Evolutionary conservation across 2,797 vertebrate genomes (phyloP).

Genomic region (Muscicapa striata): DNA sequence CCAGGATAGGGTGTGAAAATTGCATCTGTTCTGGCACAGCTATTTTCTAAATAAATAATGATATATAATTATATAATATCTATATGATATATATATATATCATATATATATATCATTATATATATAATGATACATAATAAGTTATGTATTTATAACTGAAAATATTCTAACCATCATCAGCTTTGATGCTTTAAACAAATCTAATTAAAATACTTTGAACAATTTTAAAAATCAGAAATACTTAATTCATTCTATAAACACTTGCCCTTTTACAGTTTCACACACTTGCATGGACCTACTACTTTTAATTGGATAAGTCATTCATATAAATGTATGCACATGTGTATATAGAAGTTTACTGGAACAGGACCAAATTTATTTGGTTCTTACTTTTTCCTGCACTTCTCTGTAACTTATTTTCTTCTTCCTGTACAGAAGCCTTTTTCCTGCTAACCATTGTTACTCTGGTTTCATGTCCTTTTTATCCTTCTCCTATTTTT

Average conservation of each 20-base stretch:
- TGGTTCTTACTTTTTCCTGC: neutral
- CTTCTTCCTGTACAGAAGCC: neutral
- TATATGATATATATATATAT: too few species aligned
- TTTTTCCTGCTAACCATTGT: neutral
- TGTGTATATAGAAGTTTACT: rapidly evolving
- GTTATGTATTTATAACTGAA: neutral
- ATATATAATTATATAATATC: too few species aligned
- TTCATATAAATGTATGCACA: neutral
- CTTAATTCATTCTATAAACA: neutral
- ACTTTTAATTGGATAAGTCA: neutral
- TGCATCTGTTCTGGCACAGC: slow-evolving; percentile 98
- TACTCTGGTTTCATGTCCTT: neutral
- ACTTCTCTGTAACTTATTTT: neutral
- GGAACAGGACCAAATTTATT: neutral
- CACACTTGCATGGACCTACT: neutral
- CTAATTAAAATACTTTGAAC: neutral
- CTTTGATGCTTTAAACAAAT: neutral
- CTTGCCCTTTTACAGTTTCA: neutral
- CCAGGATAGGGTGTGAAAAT: slow-evolving; percentile 97
- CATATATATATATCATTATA: too few species aligned
- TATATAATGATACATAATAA: neutral
- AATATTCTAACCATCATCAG: neutral
- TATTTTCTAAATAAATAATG: slow-evolving; percentile 86
- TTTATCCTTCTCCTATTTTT: neutral
- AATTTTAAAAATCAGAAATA: neutral